These are phyloP conservation scores for Drosophila simulans DNA, from an alignment of 1,140 invertebrate genomes.

Conservation along the genomic window DNA sequence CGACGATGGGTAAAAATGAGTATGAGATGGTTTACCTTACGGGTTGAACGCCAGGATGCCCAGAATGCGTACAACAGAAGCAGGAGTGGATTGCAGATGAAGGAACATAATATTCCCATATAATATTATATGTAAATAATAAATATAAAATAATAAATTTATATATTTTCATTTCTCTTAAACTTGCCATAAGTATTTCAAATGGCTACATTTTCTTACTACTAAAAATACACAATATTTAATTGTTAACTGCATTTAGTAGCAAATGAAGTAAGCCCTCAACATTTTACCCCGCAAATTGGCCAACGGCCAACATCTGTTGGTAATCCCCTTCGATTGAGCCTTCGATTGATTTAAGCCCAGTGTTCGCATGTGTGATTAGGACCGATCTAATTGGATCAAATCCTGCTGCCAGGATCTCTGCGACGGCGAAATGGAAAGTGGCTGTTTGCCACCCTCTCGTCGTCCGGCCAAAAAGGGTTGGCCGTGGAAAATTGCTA, in stretches of 20 bases:
- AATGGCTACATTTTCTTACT: too few relatives aligned
- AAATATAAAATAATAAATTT: too few relatives aligned
- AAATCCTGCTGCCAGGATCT: slow-evolving; percentile 27
- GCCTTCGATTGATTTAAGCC: slow-evolving; percentile 34
- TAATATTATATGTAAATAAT: too few relatives aligned
- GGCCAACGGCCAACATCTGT: slow-evolving; percentile 30
- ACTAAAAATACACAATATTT: too few relatives aligned
- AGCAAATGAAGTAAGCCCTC: neutral
- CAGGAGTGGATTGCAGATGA: neutral
- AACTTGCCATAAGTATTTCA: neutral
- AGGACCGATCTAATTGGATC: slow-evolving; percentile 37
- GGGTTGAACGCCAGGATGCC: neutral
- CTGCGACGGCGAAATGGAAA: neutral
- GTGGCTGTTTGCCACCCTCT: slow-evolving; percentile 20
- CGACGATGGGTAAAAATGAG: slow-evolving; percentile 37
- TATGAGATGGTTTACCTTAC: neutral
- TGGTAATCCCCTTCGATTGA: slow-evolving; percentile 17
- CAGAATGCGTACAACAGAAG: slow-evolving; percentile 41
- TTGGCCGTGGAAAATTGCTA: slow-evolving; percentile 70
- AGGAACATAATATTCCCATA: too few relatives aligned
- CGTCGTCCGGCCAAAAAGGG: slow-evolving; percentile 41
- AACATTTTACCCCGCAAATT: neutral
- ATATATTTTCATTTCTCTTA: too few relatives aligned
- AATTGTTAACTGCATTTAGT: too few relatives aligned
- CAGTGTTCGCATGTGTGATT: slow-evolving; percentile 33